phyloP scores from a whole-genome alignment of 1,140 invertebrate genomes.

The Drosophila ficusphila region DNA sequence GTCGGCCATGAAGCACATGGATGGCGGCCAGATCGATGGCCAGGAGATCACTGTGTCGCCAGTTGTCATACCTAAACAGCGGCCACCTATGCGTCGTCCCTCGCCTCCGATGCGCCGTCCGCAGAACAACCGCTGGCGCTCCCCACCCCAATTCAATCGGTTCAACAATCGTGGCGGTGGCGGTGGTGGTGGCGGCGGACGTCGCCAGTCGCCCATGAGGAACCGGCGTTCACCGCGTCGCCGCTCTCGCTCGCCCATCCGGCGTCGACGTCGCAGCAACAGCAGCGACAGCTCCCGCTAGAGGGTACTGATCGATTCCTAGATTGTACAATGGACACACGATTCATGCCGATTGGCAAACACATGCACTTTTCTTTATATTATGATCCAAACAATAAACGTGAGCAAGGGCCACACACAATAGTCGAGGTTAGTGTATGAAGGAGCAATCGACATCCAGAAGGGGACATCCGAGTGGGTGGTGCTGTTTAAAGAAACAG shows the following conservation, averaged over 20 bases:
- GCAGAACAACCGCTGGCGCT: conserved; percentile 87
- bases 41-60: conserved; percentile 97
- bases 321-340: conserved; percentile 28
- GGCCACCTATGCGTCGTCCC: conserved; percentile 87
- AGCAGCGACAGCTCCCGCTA: conserved; percentile 83
- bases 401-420: conserved; percentile 37
- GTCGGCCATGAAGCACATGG: conserved; percentile 99
- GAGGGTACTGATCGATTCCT: conserved; percentile 9
- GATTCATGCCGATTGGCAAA: conserved; percentile 24
- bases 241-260: conserved; percentile 82
- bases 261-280: conserved; percentile 76
- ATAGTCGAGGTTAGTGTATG: conserved; percentile 86
- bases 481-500: conserved; percentile 95
- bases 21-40: conserved; percentile 96
- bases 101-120: conserved; percentile 87
- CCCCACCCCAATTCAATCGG: conserved; percentile 85
- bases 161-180: conserved; percentile 73
- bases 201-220: conserved; percentile 67
- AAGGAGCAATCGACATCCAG: conserved; percentile 88
- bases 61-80: conserved; percentile 91
- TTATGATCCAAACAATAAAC: conserved; percentile 56
- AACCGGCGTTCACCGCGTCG: conserved; percentile 72
- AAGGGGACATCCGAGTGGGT: conserved; percentile 95
- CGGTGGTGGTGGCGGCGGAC: conserved; percentile 47
- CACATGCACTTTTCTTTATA: conserved; percentile 45